Evolutionary conservation across 1,140 invertebrate species (phyloP).

Genomic region (Pogonus chalceus): DNA sequence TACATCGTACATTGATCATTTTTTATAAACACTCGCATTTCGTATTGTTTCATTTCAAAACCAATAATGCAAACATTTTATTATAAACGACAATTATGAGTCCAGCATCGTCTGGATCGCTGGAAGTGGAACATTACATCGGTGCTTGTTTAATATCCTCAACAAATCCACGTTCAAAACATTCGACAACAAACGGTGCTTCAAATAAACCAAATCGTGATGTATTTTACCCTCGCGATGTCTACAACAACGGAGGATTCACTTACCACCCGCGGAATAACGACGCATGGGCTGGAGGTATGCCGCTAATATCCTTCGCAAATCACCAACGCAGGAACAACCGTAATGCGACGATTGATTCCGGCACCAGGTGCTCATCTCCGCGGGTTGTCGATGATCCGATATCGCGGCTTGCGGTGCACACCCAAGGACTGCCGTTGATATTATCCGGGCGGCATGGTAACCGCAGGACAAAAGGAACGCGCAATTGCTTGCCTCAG

Average conservation of each 20-base stretch:
- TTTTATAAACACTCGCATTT: too few species aligned
- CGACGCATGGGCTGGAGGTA: slow-evolving; percentile 31
- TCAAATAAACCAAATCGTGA: background rate
- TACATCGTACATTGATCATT: too few species aligned
- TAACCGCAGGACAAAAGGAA: slow-evolving; percentile 24
- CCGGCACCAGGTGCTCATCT: slow-evolving; percentile 19
- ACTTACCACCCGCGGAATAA: slow-evolving; percentile 21
- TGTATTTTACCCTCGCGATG: slow-evolving; percentile 18
- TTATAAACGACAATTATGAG: slow-evolving; percentile 40
- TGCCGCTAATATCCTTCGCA: slow-evolving; percentile 28
- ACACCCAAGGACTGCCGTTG: slow-evolving; percentile 65
- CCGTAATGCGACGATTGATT: slow-evolving; percentile 16
- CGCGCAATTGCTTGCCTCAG: slow-evolving; percentile 17
- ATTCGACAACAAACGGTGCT: slow-evolving; percentile 20
- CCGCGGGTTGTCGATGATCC: slow-evolving; percentile 36
- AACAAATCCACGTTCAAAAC: slow-evolving; percentile 35
- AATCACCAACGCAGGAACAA: slow-evolving; percentile 15
- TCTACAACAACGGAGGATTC: slow-evolving; percentile 31
- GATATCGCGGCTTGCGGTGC: slow-evolving; percentile 56
- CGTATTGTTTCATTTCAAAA: too few species aligned
- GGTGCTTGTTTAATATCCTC: slow-evolving; percentile 52
- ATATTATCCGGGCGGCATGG: slow-evolving; percentile 48
- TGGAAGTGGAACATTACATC: slow-evolving; percentile 55
- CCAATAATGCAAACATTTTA: too few species aligned
- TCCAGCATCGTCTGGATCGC: slow-evolving; percentile 44